Base-by-base conservation (phyloP, 2,888 invertebrate species). In the Noctuana brunneofusca region DNA sequence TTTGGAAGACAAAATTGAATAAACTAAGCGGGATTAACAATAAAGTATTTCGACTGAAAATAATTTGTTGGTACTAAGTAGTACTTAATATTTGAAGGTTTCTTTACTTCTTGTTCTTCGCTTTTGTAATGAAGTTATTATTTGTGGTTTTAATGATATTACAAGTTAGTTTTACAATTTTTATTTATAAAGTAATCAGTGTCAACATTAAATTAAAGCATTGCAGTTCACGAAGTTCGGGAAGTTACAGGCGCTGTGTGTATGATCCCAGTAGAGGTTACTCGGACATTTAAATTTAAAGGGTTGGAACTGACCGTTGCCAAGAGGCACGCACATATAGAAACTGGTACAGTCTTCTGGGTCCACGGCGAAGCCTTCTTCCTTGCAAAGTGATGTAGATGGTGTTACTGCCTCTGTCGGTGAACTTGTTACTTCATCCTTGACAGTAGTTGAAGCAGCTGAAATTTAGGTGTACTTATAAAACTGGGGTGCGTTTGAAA, bases 291-390 rank as follows among this genome's bases (percentile, higher is more conserved):
- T 52, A 35, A 89, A 85, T 6, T 73, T 65, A 18, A 71, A 67
- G 0, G 79, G 63, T 0, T 66, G 64, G 1, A 80, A 73, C 0
- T 59, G 63, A 0, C 78, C 85, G 8, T 16, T n/a, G 2, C 68
- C 56, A 0, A 9, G 58, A 27, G 73, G 68, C 24, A 79, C 65
- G 59, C 93, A 93, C 5, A 83, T 71, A 69, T 86, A 90, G 74
- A 90, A 93, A 0, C 77, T 73, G 0, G 74, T 64, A 63, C 92
- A 92, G 64, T 89, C 79, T 0, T 71, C 58, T 0, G 86, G 80
- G 64, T 92, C 83, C 0, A 90, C 72, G 0, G 83, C 74, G 53
- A 86, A 91, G 3, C 93, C 93, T 12, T 74, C 76, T 3, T 66
- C 50, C 2, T 70, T 75, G 68, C 92, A 93, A 9, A 82, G 57